Evolutionary conservation across 2,888 invertebrate genomes (phyloP).

Genomic region (Cloeon dipterum): DNA sequence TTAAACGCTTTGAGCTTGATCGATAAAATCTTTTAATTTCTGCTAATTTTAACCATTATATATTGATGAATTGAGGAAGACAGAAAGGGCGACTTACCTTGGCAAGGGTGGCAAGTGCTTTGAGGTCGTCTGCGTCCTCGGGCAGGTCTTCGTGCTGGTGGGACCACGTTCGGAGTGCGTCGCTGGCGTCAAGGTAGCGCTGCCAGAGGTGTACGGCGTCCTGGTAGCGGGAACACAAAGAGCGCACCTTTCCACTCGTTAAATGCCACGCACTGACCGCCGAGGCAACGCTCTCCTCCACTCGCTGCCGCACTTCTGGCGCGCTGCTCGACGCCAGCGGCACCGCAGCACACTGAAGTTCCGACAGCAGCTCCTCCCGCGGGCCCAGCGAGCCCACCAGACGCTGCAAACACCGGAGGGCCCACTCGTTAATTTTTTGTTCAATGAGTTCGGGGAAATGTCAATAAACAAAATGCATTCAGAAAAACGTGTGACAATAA

Average conservation of each 20-base stretch:
- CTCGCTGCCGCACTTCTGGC: conserved; percentile 43
- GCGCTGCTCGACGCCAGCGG: conserved; percentile 46
- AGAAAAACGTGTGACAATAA: too few relatives aligned
- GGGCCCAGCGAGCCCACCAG: conserved; percentile 51
- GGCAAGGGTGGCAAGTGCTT: conserved; percentile 40
- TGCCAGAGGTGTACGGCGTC: conserved; percentile 63
- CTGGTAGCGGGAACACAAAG: conserved; percentile 54
- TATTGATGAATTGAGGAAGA: background rate
- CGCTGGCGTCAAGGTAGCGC: conserved; percentile 55
- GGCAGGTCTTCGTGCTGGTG: conserved; percentile 48
- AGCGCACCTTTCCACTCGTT: conserved; percentile 51
- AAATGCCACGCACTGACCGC: conserved; percentile 59
- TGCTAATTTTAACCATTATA: too few relatives aligned
- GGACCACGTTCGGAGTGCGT: conserved; percentile 48
- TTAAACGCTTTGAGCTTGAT: too few relatives aligned
- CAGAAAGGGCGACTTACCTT: conserved; percentile 29
- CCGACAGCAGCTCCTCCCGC: conserved; percentile 47
- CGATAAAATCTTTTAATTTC: too few relatives aligned
- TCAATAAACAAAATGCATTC: too few relatives aligned
- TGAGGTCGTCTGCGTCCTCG: conserved; percentile 31
- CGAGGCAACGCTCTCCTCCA: conserved; percentile 51
- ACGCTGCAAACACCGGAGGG: conserved; percentile 26
- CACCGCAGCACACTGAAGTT: conserved; percentile 42
- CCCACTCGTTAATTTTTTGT: too few relatives aligned
- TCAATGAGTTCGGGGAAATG: too few relatives aligned